Percentiles rank a stretch among this genome's conserved stretches.
Evolutionary conservation across 2,113 vertebrate genomes (phyloP).

Genomic region (Atherinomorus stipes): DNA sequence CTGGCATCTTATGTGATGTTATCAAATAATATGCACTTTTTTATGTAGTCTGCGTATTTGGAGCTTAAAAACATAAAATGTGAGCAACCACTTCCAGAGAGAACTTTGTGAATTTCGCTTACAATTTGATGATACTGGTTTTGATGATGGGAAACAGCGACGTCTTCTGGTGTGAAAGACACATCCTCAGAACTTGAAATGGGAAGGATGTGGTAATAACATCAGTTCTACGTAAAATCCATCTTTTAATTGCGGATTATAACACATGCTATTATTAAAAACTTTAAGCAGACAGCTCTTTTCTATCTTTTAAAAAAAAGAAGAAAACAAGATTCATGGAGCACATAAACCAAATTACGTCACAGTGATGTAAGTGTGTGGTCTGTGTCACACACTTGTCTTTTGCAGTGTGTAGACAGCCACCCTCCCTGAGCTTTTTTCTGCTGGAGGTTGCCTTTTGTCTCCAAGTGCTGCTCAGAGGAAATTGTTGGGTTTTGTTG

Average conservation of each 20-base stretch:
- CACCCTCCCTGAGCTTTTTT: neutral
- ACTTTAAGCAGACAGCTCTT: too few relatives aligned
- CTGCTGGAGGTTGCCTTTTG: neutral
- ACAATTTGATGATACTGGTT: conserved; percentile 13
- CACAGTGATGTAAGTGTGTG: neutral
- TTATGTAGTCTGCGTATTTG: neutral
- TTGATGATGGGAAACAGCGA: conserved; percentile 61
- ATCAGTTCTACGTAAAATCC: too few relatives aligned
- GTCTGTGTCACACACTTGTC: neutral
- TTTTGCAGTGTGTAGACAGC: too few relatives aligned
- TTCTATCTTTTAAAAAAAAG: too few relatives aligned
- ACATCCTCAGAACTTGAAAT: neutral
- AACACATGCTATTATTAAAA: too few relatives aligned
- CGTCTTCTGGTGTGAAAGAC: conserved; percentile 22
- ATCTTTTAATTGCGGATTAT: too few relatives aligned
- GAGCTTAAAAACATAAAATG: neutral
- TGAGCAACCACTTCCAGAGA: neutral
- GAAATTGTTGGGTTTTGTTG: neutral
- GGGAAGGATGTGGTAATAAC: too few relatives aligned
- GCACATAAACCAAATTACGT: neutral
- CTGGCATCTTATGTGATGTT: neutral
- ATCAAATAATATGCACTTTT: neutral
- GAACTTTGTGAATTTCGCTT: neutral
- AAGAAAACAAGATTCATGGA: too few relatives aligned
- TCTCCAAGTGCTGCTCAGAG: neutral